Percentiles rank a stretch among this genome's conserved stretches.
Conservation (phyloP, 2,797 vertebrate genomes). For the Dendrocincla tyrannina region DNA sequence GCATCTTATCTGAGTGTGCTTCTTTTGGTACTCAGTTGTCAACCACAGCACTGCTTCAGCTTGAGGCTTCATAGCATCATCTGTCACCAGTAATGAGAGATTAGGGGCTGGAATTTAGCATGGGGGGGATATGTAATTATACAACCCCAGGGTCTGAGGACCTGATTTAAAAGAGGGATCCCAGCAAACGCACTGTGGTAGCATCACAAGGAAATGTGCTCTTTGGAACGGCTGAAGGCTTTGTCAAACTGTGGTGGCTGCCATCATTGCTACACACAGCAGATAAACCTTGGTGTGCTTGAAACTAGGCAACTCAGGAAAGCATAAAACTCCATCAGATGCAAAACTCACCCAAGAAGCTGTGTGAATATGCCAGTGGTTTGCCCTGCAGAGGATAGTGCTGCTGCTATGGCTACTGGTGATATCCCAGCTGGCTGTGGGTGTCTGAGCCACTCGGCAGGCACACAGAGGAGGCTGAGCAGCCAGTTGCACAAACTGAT, state of each 20-base stretch:
- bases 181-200: background rate
- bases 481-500: background rate
- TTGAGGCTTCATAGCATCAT: background rate
- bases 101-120: background rate
- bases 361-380: rapidly evolving
- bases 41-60: background rate
- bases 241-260: background rate
- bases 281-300: background rate
- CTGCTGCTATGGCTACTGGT: rapidly evolving
- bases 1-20: background rate
- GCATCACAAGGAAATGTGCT: background rate
- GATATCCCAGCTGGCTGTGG: rapidly evolving
- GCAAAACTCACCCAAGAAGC: background rate
- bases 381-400: background rate
- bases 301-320: background rate
- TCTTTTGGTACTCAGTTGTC: background rate
- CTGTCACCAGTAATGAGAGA: background rate
- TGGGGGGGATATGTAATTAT: rapidly evolving
- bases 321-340: background rate
- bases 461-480: background rate
- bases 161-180: background rate
- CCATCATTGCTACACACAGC: background rate
- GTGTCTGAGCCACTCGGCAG: background rate
- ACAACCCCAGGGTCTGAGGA: background rate
- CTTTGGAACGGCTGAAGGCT: background rate